These are phyloP conservation scores for Strigamia crassipes DNA, from an alignment of 2,888 invertebrate species.

Conservation along the genomic window DNA sequence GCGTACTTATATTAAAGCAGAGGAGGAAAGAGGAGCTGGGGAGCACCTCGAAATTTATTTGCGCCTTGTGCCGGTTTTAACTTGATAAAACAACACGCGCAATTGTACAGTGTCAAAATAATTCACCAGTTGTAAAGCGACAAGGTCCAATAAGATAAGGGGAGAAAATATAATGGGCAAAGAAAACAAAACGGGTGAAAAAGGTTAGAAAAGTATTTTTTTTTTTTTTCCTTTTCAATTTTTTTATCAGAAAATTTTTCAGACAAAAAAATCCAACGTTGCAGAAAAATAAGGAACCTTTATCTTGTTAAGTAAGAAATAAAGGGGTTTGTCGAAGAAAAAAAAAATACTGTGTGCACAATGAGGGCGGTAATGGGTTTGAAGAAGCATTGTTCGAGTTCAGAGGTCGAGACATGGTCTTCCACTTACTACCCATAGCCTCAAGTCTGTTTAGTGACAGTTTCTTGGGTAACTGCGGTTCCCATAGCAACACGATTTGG, in stretches of 20 bases:
- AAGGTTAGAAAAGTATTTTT: background rate
- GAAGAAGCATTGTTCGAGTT: conserved; percentile 20
- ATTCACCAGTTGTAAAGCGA: conserved; percentile 1
- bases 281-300: conserved; percentile 1
- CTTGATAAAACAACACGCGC: conserved; percentile 33
- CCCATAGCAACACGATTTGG: conserved; percentile 29
- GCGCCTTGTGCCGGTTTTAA: conserved; percentile 11
- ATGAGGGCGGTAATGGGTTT: conserved; percentile 23
- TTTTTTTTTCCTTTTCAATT: background rate
- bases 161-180: background rate
- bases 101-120: conserved; percentile 35
- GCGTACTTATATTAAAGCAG: conserved; percentile 18
- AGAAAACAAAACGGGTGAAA: background rate
- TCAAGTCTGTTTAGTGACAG: conserved; percentile 31
- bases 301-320: background rate
- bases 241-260: background rate
- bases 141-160: conserved; percentile 37
- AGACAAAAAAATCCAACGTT: background rate
- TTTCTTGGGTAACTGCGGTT: conserved; percentile 23
- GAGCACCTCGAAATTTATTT: conserved; percentile 12
- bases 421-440: conserved; percentile 36
- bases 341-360: background rate
- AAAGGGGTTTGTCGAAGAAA: background rate
- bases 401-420: conserved; percentile 19
- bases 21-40: background rate